phyloP scores from a whole-genome alignment of 2,113 vertebrate genomes.

The Plectropomus leopardus region DNA sequence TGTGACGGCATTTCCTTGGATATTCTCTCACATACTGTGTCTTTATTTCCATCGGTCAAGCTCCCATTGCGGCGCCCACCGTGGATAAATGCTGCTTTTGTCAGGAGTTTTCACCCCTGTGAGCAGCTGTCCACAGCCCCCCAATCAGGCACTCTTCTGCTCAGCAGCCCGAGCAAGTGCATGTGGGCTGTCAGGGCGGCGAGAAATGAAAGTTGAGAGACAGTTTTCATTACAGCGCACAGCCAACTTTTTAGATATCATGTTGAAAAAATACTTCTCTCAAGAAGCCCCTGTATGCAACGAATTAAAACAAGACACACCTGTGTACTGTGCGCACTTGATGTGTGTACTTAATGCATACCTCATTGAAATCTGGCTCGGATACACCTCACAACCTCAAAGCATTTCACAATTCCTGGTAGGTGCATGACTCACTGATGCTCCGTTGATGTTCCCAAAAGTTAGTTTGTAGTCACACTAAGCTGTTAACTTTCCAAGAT shows the following conservation, averaged over 20 bases:
- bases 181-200: conserved; percentile 45
- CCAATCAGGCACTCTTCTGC: conserved; percentile 55
- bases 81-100: conserved; percentile 86
- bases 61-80: conserved; percentile 64
- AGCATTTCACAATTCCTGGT: conserved; percentile 72
- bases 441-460: conserved; percentile 53
- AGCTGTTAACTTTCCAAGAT: conserved; percentile 63
- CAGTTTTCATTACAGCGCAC: conserved; percentile 55
- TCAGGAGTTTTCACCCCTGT: conserved; percentile 67
- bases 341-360: conserved; percentile 64
- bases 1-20: conserved; percentile 77
- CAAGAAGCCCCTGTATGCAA: conserved; percentile 28
- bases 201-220: conserved; percentile 51
- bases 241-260: conserved; percentile 40
- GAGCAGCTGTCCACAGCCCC: conserved; percentile 78
- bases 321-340: conserved; percentile 36
- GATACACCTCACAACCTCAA: conserved; percentile 56
- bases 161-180: conserved; percentile 69
- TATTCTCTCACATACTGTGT: conserved; percentile 77
- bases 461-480: conserved; percentile 48
- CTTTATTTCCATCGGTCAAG: conserved; percentile 82
- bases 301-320: conserved; percentile 58
- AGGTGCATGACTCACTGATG: conserved; percentile 62
- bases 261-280: conserved; percentile 17
- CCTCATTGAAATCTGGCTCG: conserved; percentile 33